Evolutionary conservation across 2,888 invertebrate species (phyloP), one percentile per base, ranked within the genome.

Genomic region (Cartodere bifasciata): DNA sequence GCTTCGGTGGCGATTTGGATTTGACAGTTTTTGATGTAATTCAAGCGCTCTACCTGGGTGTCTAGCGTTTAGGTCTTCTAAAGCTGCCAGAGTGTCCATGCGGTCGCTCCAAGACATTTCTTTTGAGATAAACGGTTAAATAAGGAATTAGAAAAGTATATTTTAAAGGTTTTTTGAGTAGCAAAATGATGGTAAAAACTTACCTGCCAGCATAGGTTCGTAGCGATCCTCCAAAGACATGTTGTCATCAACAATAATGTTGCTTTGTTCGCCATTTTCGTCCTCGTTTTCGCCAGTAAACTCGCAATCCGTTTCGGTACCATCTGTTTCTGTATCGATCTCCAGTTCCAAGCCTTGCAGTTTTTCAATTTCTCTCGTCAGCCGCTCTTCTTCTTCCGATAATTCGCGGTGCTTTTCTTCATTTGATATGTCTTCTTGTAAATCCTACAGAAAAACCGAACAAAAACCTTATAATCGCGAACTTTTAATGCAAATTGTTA

Each of bases 1-100:
- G n/a, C 83, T 81, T 21, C 84, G 69, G 31, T 82, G 72, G n/a
- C 87, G 68, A 2, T 87, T 83, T 0, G 92, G 92, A 26, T 87
- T 88, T 0, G 90, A 90, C 0, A 97, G 63, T 54, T 94, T 95
- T 44, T 91, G 90, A 58, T 94, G 94, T 24, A 95, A 66, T 44
- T 92, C 87, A 36, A 88, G 74, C 0, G 90, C 91, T 31, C 92
- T 70, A 13, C 90, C 94, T 0, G 95, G 94, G 55, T 88, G 85
- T n/a, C 92, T 70, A 0, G 82, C 80, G 1, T 82, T 83, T 13
- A 85, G 60, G 0, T 77, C 84, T 44, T 84, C 77, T 10, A 87
- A 52, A 2, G 78, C 81, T 2, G 82, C 81, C 44, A 84, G 58
- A 4, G 77, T 80, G 43, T 87, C 85, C 34, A 86, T 75, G 10